Evolutionary conservation across 1,140 invertebrate genomes (phyloP).

Genomic region (Druon quercuslanigerum): DNA sequence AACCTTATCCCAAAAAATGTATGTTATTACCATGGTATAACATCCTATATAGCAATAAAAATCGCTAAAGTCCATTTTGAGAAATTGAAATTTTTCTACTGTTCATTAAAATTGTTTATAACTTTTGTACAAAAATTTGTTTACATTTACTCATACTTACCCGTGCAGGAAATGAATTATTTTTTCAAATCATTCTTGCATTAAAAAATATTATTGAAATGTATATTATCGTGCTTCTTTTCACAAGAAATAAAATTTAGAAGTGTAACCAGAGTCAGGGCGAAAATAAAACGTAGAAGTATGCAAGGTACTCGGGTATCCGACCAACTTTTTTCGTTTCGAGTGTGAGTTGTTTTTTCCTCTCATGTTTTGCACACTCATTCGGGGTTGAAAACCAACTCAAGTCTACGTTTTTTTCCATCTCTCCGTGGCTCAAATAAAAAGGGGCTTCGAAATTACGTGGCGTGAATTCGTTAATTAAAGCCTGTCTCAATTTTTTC

Average conservation of each 20-base stretch:
- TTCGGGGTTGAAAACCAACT: constrained; percentile 12
- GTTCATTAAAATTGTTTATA: too few relatives aligned
- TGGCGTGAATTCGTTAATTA: constrained; percentile 29
- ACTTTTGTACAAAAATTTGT: too few relatives aligned
- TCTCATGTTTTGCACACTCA: constrained; percentile 26
- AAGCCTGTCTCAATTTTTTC: constrained; percentile 19
- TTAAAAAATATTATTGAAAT: neutral
- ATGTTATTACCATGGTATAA: too few relatives aligned
- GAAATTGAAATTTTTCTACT: too few relatives aligned
- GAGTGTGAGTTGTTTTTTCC: constrained; percentile 21
- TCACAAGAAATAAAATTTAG: neutral
- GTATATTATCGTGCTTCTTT: neutral
- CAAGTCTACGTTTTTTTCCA: neutral
- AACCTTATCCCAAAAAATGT: too few relatives aligned
- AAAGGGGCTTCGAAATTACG: constrained; percentile 23
- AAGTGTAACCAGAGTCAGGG: constrained; percentile 13
- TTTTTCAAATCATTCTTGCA: too few relatives aligned
- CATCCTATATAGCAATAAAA: too few relatives aligned
- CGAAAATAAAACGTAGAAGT: neutral
- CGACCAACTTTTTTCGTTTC: constrained; percentile 18
- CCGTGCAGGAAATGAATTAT: too few relatives aligned
- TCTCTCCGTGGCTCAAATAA: neutral
- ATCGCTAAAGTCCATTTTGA: too few relatives aligned
- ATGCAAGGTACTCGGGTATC: constrained; percentile 17
- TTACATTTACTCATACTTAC: too few relatives aligned